These are phyloP conservation scores for Shinisaurus crocodilurus DNA, from an alignment of 2,113 vertebrate species.

Conservation along the genomic window DNA sequence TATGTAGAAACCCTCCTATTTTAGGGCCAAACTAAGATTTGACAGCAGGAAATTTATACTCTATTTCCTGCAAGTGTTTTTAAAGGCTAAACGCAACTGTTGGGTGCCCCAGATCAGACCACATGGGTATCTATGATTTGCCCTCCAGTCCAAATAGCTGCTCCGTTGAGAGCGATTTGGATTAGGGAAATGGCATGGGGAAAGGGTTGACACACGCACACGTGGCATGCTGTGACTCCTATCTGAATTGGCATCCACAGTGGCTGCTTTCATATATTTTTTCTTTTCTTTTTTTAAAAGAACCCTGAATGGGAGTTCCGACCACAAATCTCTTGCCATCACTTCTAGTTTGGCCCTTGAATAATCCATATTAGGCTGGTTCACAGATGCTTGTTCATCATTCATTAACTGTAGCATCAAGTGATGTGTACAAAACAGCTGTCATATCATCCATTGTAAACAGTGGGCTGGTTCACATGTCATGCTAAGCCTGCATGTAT, in stretches of 20 bases:
- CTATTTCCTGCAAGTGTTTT: background rate
- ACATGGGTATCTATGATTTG: background rate
- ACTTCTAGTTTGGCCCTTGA: too few relatives aligned
- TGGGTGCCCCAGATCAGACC: background rate
- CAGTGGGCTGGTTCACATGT: too few relatives aligned
- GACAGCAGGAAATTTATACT: background rate
- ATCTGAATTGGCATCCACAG: background rate
- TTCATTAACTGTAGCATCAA: background rate
- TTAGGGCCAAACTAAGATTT: background rate
- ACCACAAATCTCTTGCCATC: background rate
- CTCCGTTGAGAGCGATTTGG: background rate
- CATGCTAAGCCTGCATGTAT: too few relatives aligned
- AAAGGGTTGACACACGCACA: too few relatives aligned
- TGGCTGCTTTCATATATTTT: background rate
- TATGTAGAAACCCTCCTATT: background rate
- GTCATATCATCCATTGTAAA: background rate
- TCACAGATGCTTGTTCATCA: background rate
- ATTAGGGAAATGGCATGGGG: background rate
- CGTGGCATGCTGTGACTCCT: background rate
- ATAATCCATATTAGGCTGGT: background rate
- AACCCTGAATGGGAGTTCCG: background rate
- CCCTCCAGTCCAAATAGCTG: background rate
- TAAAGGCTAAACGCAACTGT: background rate
- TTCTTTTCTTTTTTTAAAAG: background rate
- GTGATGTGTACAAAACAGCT: too few relatives aligned